These are phyloP conservation scores for Cephus spinipes DNA, from an alignment of 2,888 invertebrate genomes.

Conservation along the genomic window DNA sequence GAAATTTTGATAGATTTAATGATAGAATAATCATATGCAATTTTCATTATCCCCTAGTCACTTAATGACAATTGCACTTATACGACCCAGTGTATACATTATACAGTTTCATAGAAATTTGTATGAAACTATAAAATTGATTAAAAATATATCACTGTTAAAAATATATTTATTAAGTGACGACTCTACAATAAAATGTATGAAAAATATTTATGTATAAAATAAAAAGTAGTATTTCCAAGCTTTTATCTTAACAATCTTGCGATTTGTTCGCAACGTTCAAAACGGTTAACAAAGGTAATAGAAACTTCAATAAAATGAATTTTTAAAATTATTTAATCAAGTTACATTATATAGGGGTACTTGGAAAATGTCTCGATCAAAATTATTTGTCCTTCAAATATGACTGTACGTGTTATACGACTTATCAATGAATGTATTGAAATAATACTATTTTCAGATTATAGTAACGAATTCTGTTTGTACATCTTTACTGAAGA, in stretches of 20 bases:
- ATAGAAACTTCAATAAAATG: neutral
- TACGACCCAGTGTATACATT: neutral
- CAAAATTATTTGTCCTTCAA: neutral
- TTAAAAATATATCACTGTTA: constrained; percentile 7
- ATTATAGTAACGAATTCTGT: neutral
- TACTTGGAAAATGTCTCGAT: neutral
- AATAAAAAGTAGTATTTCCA: neutral
- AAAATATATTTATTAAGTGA: constrained; percentile 16
- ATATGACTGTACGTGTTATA: neutral
- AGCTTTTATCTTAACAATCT: neutral
- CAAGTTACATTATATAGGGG: neutral
- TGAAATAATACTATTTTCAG: neutral
- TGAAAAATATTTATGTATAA: neutral
- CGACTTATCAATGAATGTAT: neutral
- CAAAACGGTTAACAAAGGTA: neutral
- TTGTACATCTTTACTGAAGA: neutral
- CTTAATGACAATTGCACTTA: neutral
- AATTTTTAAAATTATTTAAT: neutral
- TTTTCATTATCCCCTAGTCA: neutral
- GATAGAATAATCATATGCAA: neutral
- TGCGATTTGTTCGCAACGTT: neutral
- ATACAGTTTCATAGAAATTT: neutral
- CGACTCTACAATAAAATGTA: constrained; percentile 33
- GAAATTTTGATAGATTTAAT: neutral
- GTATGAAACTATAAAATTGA: neutral